phyloP scores from a whole-genome alignment of 2,888 invertebrate species.

The Cheiracanthium punctorium region DNA sequence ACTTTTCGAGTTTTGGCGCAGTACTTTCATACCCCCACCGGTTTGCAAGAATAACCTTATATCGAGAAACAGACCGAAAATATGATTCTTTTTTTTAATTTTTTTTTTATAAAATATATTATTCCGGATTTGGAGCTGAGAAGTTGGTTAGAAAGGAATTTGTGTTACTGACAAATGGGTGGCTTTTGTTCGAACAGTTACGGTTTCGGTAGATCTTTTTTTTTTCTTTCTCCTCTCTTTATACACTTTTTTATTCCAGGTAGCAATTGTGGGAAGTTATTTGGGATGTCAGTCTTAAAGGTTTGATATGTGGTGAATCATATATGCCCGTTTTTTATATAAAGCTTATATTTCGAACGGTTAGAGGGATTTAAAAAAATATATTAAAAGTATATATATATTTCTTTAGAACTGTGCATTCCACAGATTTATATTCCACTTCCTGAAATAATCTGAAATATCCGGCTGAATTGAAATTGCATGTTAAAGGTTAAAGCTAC shows the following conservation, averaged over 20 bases:
- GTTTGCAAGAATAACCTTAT: slow-evolving; percentile 36
- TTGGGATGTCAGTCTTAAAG: slow-evolving; percentile 1
- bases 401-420: too few relatives aligned
- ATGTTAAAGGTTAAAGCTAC: too few relatives aligned
- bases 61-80: slow-evolving; percentile 44
- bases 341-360: not conserved
- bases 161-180: slow-evolving; percentile 17
- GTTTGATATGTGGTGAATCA: not conserved
- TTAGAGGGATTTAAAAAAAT: too few relatives aligned
- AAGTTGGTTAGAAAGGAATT: slow-evolving; percentile 15
- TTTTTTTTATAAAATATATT: not conserved
- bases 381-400: too few relatives aligned
- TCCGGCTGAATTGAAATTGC: too few relatives aligned
- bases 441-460: too few relatives aligned
- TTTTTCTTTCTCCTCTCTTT: not conserved
- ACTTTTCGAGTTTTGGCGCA: not conserved
- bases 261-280: not conserved
- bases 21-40: not conserved
- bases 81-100: slow-evolving; percentile 16
- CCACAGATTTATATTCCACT: too few relatives aligned
- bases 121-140: not conserved
- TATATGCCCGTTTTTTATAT: not conserved
- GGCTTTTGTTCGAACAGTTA: slow-evolving; percentile 3
- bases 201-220: not conserved
- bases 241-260: not conserved